phyloP scores from a whole-genome alignment of 2,888 invertebrate species.

The Steinernema carpocapsae region DNA sequence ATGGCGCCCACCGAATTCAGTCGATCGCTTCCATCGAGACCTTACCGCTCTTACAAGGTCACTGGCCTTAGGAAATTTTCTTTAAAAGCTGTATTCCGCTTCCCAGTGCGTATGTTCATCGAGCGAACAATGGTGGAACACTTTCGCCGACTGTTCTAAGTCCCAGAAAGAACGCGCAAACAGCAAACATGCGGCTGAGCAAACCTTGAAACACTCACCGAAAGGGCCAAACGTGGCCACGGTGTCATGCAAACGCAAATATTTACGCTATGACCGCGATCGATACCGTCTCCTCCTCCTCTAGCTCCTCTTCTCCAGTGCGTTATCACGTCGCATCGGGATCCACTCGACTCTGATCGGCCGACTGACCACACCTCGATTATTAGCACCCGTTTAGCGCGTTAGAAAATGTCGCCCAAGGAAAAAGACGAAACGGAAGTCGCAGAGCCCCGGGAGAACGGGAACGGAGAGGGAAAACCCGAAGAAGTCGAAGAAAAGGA shows the following conservation, averaged over 20 bases:
- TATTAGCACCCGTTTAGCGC: not conserved
- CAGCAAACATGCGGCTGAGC: too few relatives aligned
- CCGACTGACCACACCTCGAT: not conserved
- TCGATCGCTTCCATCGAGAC: too few relatives aligned
- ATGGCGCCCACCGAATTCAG: too few relatives aligned
- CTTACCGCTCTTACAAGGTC: too few relatives aligned
- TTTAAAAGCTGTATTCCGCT: too few relatives aligned
- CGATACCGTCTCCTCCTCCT: conserved; percentile 15
- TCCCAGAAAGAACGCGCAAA: too few relatives aligned
- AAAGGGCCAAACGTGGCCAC: not conserved
- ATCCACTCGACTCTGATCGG: conserved; percentile 3
- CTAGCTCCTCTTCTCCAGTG: not conserved
- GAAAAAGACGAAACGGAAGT: not conserved
- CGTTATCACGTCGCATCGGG: conserved; percentile 16
- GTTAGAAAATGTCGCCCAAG: not conserved
- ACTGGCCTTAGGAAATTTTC: too few relatives aligned
- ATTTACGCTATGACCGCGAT: conserved; percentile 21
- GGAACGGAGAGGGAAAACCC: not conserved
- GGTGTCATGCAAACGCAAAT: not conserved
- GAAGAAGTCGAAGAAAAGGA: not conserved
- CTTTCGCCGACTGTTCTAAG: too few relatives aligned
- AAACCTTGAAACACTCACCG: too few relatives aligned
- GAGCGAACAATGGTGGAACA: too few relatives aligned
- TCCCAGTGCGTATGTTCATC: too few relatives aligned
- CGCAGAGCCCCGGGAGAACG: not conserved